Base-by-base conservation (phyloP, 2,113 vertebrate genomes). In the Bambusicola thoracicus region DNA sequence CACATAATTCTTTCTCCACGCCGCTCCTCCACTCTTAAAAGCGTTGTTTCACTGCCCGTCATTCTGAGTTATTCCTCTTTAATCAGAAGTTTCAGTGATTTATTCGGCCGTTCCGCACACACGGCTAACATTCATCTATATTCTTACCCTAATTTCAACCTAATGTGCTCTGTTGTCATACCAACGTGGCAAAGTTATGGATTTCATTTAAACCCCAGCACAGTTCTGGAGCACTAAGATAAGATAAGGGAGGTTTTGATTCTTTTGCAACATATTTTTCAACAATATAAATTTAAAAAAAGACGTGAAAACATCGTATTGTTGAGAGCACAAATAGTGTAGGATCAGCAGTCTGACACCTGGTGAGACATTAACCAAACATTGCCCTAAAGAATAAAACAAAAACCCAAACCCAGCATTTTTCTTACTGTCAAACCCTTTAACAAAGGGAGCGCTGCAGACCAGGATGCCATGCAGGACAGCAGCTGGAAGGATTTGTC, bases 171-270 rank as follows among this genome's bases (percentile, higher is more conserved):
- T 87, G 76, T 82, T 91, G 49, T 90, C 84, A 89, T 38, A 81
- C 34, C 87, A 88, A 90, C 49, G 83, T 80, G 46, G 29, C 51
- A 81, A 96, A 95, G 61, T 70, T 48, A 89, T 21, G 43, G 49
- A 81, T 94, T 94, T 90, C 43, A 89, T 83, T 89, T 83, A 95
- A 93, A 88, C 12, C 36, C 34, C 48, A 89, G 59, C 11, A 24
- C 53, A 83, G 53, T 59, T 70, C 68, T 7, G 14, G 59, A 91
- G 44, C 73, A 88, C 53, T 10, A 66, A 76, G 49, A 86, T 43
- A 94, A 89, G 70, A 74, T 49, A 24, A 81, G 66, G 74, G 32
- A 72, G 17, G 16, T 62, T 19, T 91, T 86, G 44, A 22, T 75
- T 87, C 85, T 84, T 27, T 55, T 55, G 13, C 3, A 14, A 81